These are phyloP conservation scores for Callopanchax toddi DNA, from an alignment of 2,113 vertebrate genomes.

Conservation along the genomic window DNA sequence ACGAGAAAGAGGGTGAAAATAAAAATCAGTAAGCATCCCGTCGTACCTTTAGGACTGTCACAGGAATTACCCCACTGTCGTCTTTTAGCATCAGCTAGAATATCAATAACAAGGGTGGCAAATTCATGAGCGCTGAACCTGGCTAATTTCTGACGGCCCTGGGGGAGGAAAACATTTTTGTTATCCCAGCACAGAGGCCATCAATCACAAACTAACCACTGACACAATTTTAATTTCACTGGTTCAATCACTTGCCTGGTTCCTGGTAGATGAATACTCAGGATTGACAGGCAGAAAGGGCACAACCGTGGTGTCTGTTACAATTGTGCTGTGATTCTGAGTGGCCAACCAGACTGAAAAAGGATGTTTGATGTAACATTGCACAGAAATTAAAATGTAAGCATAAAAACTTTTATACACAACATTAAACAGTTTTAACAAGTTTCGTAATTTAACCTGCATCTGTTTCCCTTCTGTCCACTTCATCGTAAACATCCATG, in stretches of 20 bases:
- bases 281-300: constrained; percentile 98
- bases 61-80: constrained; percentile 92
- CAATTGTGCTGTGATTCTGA: constrained; percentile 96
- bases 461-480: constrained; percentile 96
- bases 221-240: neutral
- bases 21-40: neutral
- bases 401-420: neutral
- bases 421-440: neutral
- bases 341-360: constrained; percentile 93
- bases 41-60: constrained; percentile 87
- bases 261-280: constrained; percentile 96
- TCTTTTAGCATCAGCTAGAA: constrained; percentile 95
- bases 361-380: neutral
- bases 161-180: neutral
- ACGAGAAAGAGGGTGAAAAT: neutral
- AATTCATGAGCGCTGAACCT: constrained; percentile 98
- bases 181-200: too few species aligned
- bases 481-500: constrained; percentile 99
- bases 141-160: constrained; percentile 97
- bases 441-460: constrained; percentile 82
- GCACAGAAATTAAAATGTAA: neutral
- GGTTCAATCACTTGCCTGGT: constrained; percentile 84
- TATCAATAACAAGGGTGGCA: constrained; percentile 94
- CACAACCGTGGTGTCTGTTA: constrained; percentile 95
- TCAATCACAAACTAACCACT: neutral